A percentile compares a stretch with the other conserved stretches of the same genome.
Conservation (phyloP, 2,888 invertebrate species). For the Chaetogeoica ovagalla region DNA sequence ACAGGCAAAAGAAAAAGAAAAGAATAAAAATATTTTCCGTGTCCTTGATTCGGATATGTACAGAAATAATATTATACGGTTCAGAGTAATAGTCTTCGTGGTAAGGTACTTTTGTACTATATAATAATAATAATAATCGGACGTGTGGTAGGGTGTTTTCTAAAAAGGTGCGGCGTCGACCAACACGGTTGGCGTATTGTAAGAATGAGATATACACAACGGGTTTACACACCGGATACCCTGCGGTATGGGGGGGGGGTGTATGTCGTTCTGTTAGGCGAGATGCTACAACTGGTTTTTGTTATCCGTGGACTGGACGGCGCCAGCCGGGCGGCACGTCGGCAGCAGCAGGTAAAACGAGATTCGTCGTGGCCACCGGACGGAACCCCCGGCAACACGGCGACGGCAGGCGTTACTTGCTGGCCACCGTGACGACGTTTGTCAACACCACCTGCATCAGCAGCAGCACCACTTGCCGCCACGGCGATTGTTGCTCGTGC, state of each 20-base stretch:
- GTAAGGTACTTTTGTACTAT: background rate
- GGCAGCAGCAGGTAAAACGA: slow-evolving; percentile 47
- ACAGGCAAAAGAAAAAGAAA: background rate
- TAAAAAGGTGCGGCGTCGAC: slow-evolving; percentile 43
- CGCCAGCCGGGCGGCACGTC: slow-evolving; percentile 47
- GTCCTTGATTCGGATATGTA: slow-evolving; percentile 19
- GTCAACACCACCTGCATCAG: background rate
- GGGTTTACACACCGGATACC: slow-evolving; percentile 49
- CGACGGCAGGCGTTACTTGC: slow-evolving; percentile 18
- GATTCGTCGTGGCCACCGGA: slow-evolving; percentile 20
- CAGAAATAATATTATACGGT: no score
- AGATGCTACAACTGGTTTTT: slow-evolving; percentile 48
- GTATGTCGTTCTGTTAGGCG: background rate
- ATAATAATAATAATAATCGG: slow-evolving; percentile 5
- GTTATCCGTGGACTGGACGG: slow-evolving; percentile 52
- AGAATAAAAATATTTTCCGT: background rate
- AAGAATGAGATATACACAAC: background rate
- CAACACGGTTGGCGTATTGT: background rate
- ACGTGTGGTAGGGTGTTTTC: slow-evolving; percentile 41
- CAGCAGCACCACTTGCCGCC: background rate
- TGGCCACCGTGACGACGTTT: background rate
- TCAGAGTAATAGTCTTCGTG: background rate
- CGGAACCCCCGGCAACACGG: slow-evolving; percentile 2
- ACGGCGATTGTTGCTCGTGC: background rate
- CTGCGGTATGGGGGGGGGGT: background rate